Evolutionary conservation across 2,797 vertebrate species (phyloP), one percentile per base, ranked within the genome.

Genomic region (Tarsius wallacei): DNA sequence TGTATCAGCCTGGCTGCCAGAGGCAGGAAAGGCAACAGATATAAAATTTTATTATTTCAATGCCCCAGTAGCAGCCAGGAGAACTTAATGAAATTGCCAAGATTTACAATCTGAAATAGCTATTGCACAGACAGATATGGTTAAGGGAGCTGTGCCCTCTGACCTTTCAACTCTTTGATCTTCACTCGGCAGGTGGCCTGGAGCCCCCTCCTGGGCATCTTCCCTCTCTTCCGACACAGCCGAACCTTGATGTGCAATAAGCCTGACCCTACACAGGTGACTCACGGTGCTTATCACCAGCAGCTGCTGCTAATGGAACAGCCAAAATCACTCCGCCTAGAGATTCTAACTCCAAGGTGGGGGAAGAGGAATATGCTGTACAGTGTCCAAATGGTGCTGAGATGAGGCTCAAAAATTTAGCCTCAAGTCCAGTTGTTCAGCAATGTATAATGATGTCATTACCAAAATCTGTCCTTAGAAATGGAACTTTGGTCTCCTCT

Each of bases 21-120:
- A 98, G 98, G 98, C 98, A 99, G 99, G 99, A 99, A 99, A 99
- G 97, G 98, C 98, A 98, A 90, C 93, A 98, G 98, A 99, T 98
- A 99, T 99, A 99, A 99, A 99, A 98, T 98, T 98, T 99, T 99
- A 99, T 99, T 98, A 99, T 99, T 99, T 98, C 97, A 98, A 98
- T 98, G 98, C 98, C 98, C 98, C 98, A 98, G 98, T 98, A 99
- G 98, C 98, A 98, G 98, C 97, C 98, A 98, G 98, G 98, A 98
- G 98, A 98, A 99, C 98, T 99, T 99, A 99, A 99, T 99, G 99
- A 99, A 99, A 99, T 98, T 42, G 97, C 96, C 93, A 96, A 99
- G 99, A 99, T 99, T 99, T 99, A 99, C 99, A 99, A 99, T 98
- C 99, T 99, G 99, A 98, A 99, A 98, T 96, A 98, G 98, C 98